Evolutionary conservation across 1,140 invertebrate genomes (phyloP), one percentile per base, ranked within the genome.

Genomic region (Hestina assimilis): DNA sequence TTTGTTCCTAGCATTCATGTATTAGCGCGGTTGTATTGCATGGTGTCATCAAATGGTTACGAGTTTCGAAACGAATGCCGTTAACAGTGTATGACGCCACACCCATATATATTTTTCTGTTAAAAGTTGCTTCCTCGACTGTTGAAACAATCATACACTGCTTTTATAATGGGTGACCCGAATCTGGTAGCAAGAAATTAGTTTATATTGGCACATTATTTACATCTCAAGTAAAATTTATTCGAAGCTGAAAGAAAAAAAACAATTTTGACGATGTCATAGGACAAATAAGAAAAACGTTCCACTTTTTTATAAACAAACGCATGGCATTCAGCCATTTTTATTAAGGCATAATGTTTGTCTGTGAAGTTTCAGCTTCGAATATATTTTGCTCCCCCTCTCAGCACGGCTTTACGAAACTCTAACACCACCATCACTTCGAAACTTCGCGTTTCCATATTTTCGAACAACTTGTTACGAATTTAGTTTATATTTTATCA

Each of bases 1-100:
- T 71, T 58, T 89, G 59, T 89, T 89, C 69, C 63, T 89, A 68
- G 89, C 89, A 50, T 89, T 89, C 70, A 87, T 89, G 83, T 89
- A 89, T 72, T 89, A 72, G 77, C 67, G 74, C 76, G 78, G 72
- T 64, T 63, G 65, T 59, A n/a, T 40, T 50, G 58, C 46, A 29
- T 52, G 51, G 54, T 55, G 59, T 35, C 19, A 31, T 51, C 52
- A 56, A 61, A 77, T 67, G 76, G 81, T 87, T 69, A 81, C 56
- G 82, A 87, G 84, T 87, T 87, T 87, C 84, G 80, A 77, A n/a
- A 68, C 62, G 71, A 85, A 79, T 70, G 83, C 83, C 81, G 83
- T 83, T 67, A n/a, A 72, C 71, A 81, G 74, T 76, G 76, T 81
- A 75, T 78, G 75, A 81, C 66, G 74, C 73, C 79, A 72, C 75